Base-by-base conservation (phyloP, 2,797 vertebrate species). In the Apogon hyalosoma region DNA sequence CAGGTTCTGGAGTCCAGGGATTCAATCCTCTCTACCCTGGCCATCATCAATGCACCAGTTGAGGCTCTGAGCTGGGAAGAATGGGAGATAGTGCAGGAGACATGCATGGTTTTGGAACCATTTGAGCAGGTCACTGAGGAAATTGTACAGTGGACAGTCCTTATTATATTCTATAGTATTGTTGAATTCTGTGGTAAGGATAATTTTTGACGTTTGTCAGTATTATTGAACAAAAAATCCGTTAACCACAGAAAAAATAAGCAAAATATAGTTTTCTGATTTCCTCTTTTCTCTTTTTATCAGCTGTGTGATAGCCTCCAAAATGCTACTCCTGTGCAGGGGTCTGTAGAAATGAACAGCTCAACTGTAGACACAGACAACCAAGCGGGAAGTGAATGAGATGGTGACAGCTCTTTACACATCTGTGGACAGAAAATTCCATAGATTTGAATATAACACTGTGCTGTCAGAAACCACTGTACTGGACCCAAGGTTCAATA, bases 121-220 rank as follows among this genome's bases (percentile, higher is more conserved):
- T 82, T 78, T 60, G 47, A 49, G 11, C 42, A 82, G 67, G 71
- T 78, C 39, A 75, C 67, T 47, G 59, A 72, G 40, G 63, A 73
- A 41, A 73, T 73, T 33, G 60, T 69, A 45, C 45, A 72, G 55
- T 9, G 69, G 55, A 6, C 24, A 28, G 24, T 28, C 5, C 2
- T 5, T 28, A 21, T 21, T 21, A 60, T 76, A 63, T 14, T 6
- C 1, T 10, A 13, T 11, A 49, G 15, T 24, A 18, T 49, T 49
- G 11, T 9, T 49, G 4, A 3, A 28, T 28, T 28, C 2, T 28
- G 21, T 6, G 6, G 24, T 28, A 28, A 24, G 21, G 21, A 24
- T 24, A 24, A 24, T 24, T 24, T 24, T 24, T 24, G 21, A 24
- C 4, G 2, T 2, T 24, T 24, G 4, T 24, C 21, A 24, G 21